These are phyloP conservation scores for Metaphire vulgaris DNA, from an alignment of 1,140 invertebrate genomes.

Conservation along the genomic window DNA sequence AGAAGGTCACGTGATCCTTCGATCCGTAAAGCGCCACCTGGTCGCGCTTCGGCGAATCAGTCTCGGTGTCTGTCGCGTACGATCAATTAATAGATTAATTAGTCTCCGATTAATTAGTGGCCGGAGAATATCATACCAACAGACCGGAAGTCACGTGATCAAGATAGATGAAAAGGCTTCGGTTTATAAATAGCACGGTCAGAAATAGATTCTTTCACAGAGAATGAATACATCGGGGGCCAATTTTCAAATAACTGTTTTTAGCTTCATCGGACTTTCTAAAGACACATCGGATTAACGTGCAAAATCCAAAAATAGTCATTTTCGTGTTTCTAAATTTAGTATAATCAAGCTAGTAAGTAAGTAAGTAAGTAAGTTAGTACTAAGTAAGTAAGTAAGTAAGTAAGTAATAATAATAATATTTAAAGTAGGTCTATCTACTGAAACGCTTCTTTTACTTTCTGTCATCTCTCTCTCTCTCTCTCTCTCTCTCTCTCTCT, in stretches of 20 bases:
- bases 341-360: neutral
- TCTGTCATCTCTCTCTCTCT: neutral
- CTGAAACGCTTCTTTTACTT: neutral
- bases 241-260: neutral
- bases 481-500: too few relatives aligned
- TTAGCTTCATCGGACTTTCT: neutral
- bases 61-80: too few relatives aligned
- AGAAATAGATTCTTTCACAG: neutral
- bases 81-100: too few relatives aligned
- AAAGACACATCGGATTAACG: neutral
- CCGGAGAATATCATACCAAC: too few relatives aligned
- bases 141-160: too few relatives aligned
- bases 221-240: neutral
- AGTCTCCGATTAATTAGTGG: too few relatives aligned
- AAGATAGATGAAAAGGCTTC: too few relatives aligned
- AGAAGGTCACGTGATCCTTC: too few relatives aligned
- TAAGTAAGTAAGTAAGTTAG: neutral
- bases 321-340: too few relatives aligned
- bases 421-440: neutral
- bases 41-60: too few relatives aligned
- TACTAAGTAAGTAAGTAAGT: neutral
- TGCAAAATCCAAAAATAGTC: too few relatives aligned
- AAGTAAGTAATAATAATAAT: neutral
- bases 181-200: neutral
- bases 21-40: too few relatives aligned